A percentile compares a stretch with the other conserved stretches of the same genome.
These are phyloP conservation scores for Alces alces DNA, from an alignment of 2,113 vertebrate species.

Conservation along the genomic window DNA sequence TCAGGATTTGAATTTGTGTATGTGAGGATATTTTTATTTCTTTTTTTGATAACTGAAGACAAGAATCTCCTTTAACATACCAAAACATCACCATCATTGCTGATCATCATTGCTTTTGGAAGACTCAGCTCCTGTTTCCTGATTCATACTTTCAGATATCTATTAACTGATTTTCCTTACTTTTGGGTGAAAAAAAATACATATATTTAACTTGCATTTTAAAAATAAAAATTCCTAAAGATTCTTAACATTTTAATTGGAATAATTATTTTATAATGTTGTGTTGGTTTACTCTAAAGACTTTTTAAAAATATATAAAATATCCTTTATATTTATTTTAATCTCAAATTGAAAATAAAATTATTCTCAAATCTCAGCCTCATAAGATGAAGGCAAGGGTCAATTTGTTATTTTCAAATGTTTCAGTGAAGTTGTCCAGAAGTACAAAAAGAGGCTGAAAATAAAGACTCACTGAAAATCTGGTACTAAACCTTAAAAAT, in stretches of 20 bases:
- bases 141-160: neutral
- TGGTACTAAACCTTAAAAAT: conserved; percentile 1
- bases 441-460: neutral
- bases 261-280: neutral
- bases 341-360: neutral
- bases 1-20: neutral
- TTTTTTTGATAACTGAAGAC: neutral
- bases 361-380: neutral
- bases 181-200: neutral
- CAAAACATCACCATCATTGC: neutral
- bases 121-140: neutral
- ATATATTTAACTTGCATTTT: neutral
- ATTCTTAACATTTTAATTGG: neutral
- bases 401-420: neutral
- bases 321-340: neutral
- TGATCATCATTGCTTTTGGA: neutral
- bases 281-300: neutral
- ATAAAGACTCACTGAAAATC: neutral
- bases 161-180: neutral
- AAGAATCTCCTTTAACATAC: neutral
- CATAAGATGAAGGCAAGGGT: neutral
- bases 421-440: neutral
- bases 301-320: neutral
- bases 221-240: neutral
- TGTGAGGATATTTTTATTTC: neutral